Conservation (phyloP, 2,797 vertebrate genomes). For the Gallinago stenura region DNA sequence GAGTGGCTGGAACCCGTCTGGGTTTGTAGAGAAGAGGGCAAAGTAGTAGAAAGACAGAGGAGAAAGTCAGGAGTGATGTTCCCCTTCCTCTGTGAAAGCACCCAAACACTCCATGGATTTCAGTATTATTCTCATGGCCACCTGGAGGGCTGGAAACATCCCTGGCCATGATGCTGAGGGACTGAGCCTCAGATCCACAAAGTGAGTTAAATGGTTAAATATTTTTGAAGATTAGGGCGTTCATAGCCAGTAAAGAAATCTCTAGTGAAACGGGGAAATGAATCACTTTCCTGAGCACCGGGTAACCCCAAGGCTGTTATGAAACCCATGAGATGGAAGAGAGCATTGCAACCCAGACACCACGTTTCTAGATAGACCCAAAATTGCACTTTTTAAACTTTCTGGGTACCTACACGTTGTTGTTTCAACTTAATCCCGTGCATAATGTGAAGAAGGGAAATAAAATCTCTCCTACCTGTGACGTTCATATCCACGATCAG, state of each 20-base stretch:
- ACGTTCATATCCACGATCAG: constrained; percentile 74
- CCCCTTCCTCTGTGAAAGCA: not conserved
- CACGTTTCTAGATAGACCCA: not conserved
- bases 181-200: not conserved
- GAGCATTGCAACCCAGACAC: not conserved
- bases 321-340: not conserved
- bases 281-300: not conserved
- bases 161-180: not conserved
- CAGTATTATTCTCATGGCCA: not conserved
- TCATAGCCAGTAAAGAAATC: not conserved
- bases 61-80: not conserved
- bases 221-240: not conserved
- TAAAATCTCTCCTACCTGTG: constrained; percentile 61
- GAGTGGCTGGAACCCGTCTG: not conserved
- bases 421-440: accelerated
- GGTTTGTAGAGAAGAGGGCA: not conserved
- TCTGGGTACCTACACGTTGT: not conserved
- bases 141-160: not conserved
- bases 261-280: not conserved
- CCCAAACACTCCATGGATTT: not conserved
- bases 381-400: not conserved
- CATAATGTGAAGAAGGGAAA: not conserved
- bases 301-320: not conserved
- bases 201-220: not conserved
- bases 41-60: not conserved